A percentile compares a stretch with the other conserved stretches of the same genome.
Evolutionary conservation across 2,888 invertebrate genomes (phyloP).

Genomic region (Caenorhabditis sinica): DNA sequence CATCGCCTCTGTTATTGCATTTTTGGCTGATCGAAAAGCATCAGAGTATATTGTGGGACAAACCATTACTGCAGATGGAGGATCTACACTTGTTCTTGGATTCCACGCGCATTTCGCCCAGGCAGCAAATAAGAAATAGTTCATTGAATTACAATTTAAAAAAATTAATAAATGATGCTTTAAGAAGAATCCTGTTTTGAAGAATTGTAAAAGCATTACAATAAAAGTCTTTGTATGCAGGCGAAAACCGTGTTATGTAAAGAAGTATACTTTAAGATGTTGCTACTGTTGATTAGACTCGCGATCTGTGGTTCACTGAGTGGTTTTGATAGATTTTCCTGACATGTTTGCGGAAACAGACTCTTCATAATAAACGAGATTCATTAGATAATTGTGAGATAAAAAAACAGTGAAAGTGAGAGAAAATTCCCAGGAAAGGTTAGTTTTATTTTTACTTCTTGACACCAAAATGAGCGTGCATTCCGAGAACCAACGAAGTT

Average conservation of each 20-base stretch:
- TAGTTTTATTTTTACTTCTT: background rate
- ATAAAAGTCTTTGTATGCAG: too few relatives aligned
- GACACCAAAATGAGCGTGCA: slow-evolving; percentile 2
- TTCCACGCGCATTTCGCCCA: slow-evolving; percentile 21
- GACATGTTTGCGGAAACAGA: background rate
- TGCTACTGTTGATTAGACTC: too few relatives aligned
- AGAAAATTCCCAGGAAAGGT: background rate
- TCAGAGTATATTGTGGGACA: slow-evolving; percentile 50
- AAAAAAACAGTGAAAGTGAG: background rate
- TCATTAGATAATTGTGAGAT: too few relatives aligned
- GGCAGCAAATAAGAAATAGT: background rate
- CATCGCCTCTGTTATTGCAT: slow-evolving; percentile 38
- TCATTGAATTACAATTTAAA: background rate
- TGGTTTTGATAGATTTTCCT: too few relatives aligned
- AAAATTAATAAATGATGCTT: background rate
- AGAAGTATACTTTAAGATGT: too few relatives aligned
- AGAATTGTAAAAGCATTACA: too few relatives aligned
- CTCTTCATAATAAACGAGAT: background rate
- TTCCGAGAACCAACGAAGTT: slow-evolving; percentile 23
- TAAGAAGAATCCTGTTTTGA: too few relatives aligned
- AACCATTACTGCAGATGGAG: slow-evolving; percentile 40
- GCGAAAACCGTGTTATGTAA: too few relatives aligned
- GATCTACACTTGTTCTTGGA: slow-evolving; percentile 35
- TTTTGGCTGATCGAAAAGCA: slow-evolving; percentile 38
- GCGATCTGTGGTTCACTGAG: too few relatives aligned